Base-by-base conservation (phyloP, 1,140 invertebrate genomes). In the Hycleus cichorii region DNA sequence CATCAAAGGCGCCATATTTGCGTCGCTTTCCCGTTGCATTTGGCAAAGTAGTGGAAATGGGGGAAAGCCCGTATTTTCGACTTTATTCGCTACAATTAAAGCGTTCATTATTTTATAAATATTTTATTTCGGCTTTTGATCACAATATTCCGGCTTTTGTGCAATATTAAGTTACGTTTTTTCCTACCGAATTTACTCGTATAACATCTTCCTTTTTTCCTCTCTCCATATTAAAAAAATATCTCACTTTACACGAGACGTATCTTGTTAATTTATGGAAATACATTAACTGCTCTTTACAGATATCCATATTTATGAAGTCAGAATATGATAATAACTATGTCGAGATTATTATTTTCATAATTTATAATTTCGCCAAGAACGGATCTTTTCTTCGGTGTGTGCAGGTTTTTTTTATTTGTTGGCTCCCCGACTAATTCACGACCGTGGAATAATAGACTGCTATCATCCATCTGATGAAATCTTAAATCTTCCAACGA, bases 31-130 rank as follows among this genome's bases (percentile, higher is more conserved):
- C 0, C 7, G 1, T 32, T 32, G 32, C 7, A 5, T 32, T 32
- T 5, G 1, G 32, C 2, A 32, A 32, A 32, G 27, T 32, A 32
- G 27, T 32, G 27, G 4, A 32, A 32, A 32, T 3, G 2, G 32
- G 4, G 7, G 7, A 32, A 32, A 32, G 32, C 32, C 3, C 32
- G 1, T 18, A 18, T 18, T 18, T 18, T 18, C 32, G 7, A 32
- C 32, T 32, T 32, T 32, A 7, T 32, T 5, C 32, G 32, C 7
- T 32, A 53, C 51, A 53, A 53, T 53, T 53, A 53, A 53, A 53
- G 42, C 45, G 43, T 53, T 53, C 51, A 53, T 53, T 53, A 53
- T 53, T 26, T 53, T 38, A 32, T 53, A 53, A 53, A 53, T 46
- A 46, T 53, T 53, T 8, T 32, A 53, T 42, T 38, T 52, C 40